Evolutionary conservation across 1,140 invertebrate genomes (phyloP).

Genomic region (Brachionus plicatilis): DNA sequence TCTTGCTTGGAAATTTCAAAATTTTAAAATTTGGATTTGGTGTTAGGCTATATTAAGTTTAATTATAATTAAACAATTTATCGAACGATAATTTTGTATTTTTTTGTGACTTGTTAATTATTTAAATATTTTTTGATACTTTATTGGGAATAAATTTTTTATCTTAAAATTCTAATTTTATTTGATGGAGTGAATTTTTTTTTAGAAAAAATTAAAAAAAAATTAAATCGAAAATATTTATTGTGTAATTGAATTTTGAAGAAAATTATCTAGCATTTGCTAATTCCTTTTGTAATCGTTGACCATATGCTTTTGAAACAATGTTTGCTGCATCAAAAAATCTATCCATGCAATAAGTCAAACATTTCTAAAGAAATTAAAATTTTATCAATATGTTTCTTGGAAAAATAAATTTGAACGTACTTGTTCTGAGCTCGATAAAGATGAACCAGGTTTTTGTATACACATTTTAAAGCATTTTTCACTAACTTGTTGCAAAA

Average conservation of each 20-base stretch:
- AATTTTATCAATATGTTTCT: not conserved
- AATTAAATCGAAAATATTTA: not conserved
- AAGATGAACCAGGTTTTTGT: constrained; percentile 75
- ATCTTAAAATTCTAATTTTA: not conserved
- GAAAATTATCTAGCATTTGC: constrained; percentile 26
- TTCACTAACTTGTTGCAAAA: constrained; percentile 83
- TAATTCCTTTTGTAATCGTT: constrained; percentile 64
- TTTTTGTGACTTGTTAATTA: not conserved
- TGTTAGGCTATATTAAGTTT: not conserved
- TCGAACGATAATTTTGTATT: not conserved
- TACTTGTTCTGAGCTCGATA: constrained; percentile 85
- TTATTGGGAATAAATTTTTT: not conserved
- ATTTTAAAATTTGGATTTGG: not conserved
- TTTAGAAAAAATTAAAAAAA: not conserved
- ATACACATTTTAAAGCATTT: constrained; percentile 96
- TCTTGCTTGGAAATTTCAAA: not conserved
- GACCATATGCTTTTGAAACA: constrained; percentile 75
- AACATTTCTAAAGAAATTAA: constrained; percentile 71
- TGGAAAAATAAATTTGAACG: constrained; percentile 39
- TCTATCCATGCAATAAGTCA: constrained; percentile 94
- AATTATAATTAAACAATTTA: not conserved
- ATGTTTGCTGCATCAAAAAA: constrained; percentile 93
- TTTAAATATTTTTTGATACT: not conserved
- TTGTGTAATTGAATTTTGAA: not conserved
- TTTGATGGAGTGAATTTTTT: not conserved